Conservation (phyloP, 2,113 vertebrate genomes). For the Corythornis cristatus region DNA sequence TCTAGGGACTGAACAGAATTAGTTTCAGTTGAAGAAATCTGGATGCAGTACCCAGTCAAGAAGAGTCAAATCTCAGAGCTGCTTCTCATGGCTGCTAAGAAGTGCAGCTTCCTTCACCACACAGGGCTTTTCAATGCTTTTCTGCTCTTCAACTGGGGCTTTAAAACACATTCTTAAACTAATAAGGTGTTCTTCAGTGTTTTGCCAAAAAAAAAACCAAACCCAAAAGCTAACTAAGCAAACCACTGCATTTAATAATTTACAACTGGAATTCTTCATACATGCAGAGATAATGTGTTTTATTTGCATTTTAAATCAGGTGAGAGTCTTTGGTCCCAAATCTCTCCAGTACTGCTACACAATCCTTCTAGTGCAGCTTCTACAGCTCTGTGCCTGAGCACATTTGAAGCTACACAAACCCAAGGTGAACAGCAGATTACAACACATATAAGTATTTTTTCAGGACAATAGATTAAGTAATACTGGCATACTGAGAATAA, state of each 20-base stretch:
- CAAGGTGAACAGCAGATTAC: neutral
- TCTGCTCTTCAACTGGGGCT: neutral
- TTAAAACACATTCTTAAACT: neutral
- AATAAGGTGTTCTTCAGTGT: neutral
- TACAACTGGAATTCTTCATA: neutral
- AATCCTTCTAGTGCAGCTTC: neutral
- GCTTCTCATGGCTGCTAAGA: neutral
- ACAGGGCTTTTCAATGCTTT: neutral
- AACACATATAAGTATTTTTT: neutral
- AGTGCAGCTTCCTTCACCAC: neutral
- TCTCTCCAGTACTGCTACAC: neutral
- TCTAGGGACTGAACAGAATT: slow-evolving; percentile 80
- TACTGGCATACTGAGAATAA: neutral
- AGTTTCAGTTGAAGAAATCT: neutral
- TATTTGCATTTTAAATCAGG: neutral
- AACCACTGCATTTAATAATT: neutral
- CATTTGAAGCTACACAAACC: neutral
- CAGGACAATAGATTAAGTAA: neutral
- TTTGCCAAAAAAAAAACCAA: neutral
- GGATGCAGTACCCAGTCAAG: neutral
- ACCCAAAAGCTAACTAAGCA: neutral
- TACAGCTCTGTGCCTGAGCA: neutral
- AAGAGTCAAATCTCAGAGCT: neutral
- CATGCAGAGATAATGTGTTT: neutral
- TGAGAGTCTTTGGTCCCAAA: neutral